Base-by-base conservation (phyloP, 2,888 invertebrate species). In the Ormyrus labotus region DNA sequence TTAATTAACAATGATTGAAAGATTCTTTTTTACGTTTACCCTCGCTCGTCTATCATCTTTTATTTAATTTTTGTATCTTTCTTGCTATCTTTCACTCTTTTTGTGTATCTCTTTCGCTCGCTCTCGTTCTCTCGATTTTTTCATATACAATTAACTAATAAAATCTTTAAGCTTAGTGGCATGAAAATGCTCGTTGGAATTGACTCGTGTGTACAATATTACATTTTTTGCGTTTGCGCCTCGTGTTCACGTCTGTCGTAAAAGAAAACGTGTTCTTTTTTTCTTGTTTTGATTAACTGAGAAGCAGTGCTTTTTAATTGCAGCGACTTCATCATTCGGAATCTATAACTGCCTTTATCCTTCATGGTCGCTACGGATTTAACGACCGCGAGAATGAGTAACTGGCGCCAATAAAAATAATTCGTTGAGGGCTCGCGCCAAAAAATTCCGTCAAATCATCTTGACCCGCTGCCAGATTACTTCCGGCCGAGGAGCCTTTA, bases 141-240 rank as follows among this genome's bases (percentile, higher is more conserved):
- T 78, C 63, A 34, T 74, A 9, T 84, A 84, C 85, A 85, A 87
- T 85, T 74, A 87, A 88, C 87, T 89, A 89, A 88, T 76, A 81
- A 87, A 86, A 86, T 89, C 84, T 87, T 90, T 89, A 90, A 90
- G 89, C 90, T 90, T 89, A 90, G 84, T 90, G 87, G 90, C 90
- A 90, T 90, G 87, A 90, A 90, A 89, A 90, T 89, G 90, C 89
- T 90, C 88, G 89, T 90, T 90, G 89, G 89, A 90, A 90, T 90
- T 90, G 90, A 90, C 90, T 90, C 89, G 87, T 89, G 89, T 90
- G 86, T 89, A 88, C 87, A 89, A 86, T 87, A 86, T 86, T 85
- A 84, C 84, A 83, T 84, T 83, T 83, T 69, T 83, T 73, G 79
- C 82, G 81, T 69, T 80, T 68, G 77, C 81, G 68, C 68, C 83